phyloP scores from a whole-genome alignment of 92 coral and sea anemone species.

The Phenganax stokvisi region DNA sequence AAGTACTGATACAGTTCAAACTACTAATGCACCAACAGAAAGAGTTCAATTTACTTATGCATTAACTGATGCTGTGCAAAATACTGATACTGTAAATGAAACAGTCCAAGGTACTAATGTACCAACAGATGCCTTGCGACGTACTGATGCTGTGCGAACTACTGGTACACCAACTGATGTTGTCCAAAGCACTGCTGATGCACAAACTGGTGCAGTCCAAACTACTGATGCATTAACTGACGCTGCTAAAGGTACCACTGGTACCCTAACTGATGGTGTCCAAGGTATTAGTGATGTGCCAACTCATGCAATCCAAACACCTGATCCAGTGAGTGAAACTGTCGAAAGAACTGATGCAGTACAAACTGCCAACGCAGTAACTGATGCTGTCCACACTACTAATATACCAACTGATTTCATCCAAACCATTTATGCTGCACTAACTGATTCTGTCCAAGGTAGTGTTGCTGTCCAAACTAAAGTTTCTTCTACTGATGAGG shows the following conservation, averaged over 20 bases:
- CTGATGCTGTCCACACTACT: neutral
- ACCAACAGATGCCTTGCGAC: neutral
- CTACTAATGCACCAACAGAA: constrained; percentile 1
- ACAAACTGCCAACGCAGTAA: neutral
- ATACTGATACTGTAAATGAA: constrained; percentile 3
- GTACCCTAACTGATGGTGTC: neutral
- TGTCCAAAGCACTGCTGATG: too few relatives aligned
- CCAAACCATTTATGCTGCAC: neutral
- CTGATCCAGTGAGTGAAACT: neutral
- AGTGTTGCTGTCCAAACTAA: neutral
- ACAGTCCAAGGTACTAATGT: neutral
- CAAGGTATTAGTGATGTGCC: neutral
- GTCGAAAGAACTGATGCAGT: neutral
- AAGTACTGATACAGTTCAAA: neutral
- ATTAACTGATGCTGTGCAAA: neutral
- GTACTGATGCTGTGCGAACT: neutral
- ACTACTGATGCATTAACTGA: neutral
- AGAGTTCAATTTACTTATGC: neutral
- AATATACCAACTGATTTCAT: neutral
- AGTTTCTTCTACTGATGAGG: constrained; percentile 8
- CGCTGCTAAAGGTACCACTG: too few relatives aligned
- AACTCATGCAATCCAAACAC: neutral
- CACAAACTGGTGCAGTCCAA: neutral
- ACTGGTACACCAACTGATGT: too few relatives aligned
- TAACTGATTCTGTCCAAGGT: neutral